Evolutionary conservation across 2,113 vertebrate genomes (phyloP).

Genomic region (Passer montanus): DNA sequence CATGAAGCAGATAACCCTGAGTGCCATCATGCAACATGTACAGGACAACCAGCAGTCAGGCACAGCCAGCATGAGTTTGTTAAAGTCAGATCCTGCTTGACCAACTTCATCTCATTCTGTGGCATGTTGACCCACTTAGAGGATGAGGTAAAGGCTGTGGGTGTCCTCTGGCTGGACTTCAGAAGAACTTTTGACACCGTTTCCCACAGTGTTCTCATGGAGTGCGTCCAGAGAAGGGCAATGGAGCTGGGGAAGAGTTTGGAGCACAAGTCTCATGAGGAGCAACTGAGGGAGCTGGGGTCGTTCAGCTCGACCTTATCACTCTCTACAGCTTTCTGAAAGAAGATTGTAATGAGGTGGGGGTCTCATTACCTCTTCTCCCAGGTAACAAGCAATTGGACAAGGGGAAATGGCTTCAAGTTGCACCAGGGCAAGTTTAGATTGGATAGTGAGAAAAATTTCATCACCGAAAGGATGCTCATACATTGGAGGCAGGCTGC

Average conservation of each 20-base stretch:
- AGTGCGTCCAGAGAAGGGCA: background rate
- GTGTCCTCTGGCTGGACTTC: background rate
- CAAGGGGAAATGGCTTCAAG: background rate
- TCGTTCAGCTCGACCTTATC: accelerated
- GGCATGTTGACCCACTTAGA: background rate
- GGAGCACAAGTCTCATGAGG: background rate
- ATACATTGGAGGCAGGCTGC: background rate
- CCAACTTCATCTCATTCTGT: background rate
- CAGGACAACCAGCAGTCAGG: background rate
- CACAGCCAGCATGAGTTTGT: background rate
- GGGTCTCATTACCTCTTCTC: background rate
- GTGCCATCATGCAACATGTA: background rate
- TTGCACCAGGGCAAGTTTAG: background rate
- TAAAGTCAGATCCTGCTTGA: background rate
- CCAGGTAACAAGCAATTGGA: background rate
- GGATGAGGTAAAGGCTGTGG: background rate
- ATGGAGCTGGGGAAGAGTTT: background rate
- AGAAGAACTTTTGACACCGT: background rate
- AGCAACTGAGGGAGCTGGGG: background rate
- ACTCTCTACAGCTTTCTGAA: background rate
- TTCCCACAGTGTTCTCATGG: background rate
- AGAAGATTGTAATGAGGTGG: background rate
- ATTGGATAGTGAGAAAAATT: background rate
- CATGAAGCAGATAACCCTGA: background rate
- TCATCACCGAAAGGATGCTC: background rate